phyloP scores from a whole-genome alignment of 2,797 vertebrate genomes.

The Delichon dasypus region DNA sequence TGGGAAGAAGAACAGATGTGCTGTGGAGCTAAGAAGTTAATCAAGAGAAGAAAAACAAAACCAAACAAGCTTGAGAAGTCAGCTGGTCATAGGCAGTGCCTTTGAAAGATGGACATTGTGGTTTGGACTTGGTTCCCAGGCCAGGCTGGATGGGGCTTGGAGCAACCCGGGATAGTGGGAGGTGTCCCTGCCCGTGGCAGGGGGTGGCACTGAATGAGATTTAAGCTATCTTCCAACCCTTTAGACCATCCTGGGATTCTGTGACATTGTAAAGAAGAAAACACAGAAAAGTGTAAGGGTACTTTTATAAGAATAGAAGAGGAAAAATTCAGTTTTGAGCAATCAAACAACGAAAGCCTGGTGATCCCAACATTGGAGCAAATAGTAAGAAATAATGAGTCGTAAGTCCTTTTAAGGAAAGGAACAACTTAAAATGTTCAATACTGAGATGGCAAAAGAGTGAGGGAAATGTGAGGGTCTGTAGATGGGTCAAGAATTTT shows the following conservation, averaged over 20 bases:
- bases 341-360: neutral
- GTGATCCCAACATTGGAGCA: neutral
- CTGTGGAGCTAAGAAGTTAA: neutral
- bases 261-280: neutral
- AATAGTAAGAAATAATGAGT: neutral
- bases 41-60: neutral
- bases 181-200: no score
- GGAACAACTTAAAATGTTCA: neutral
- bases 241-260: neutral
- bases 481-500: neutral
- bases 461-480: neutral
- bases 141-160: neutral
- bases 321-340: neutral
- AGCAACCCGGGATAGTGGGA: rapidly evolving
- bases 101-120: neutral
- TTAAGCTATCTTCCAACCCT: neutral
- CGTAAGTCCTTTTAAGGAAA: neutral
- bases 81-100: no score
- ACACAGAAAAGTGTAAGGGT: neutral
- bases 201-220: neutral
- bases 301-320: neutral
- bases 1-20: neutral
- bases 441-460: neutral
- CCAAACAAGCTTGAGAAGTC: neutral
- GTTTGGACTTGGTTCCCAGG: neutral